These are phyloP conservation scores for Nyctibius bracteatus DNA, from an alignment of 2,113 vertebrate genomes.

Conservation along the genomic window DNA sequence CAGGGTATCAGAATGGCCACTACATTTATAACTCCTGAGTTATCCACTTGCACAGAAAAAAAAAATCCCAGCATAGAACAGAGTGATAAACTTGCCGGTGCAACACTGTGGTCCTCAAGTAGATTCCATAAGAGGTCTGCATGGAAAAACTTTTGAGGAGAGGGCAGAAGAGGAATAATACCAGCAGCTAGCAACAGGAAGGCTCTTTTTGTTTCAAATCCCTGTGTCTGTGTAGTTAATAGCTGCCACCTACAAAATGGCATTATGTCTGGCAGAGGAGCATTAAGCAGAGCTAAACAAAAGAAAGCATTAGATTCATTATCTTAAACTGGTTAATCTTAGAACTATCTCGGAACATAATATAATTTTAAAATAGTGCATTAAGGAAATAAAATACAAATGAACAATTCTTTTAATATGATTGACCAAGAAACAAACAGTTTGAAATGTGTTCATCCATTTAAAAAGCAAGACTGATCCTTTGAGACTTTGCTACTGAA, in stretches of 20 bases:
- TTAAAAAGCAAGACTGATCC: neutral
- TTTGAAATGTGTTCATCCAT: neutral
- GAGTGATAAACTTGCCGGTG: neutral
- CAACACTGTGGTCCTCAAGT: neutral
- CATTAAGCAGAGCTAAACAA: slow-evolving; percentile 14
- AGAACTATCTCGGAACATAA: neutral
- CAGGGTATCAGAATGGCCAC: neutral
- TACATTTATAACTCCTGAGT: neutral
- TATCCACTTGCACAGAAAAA: neutral
- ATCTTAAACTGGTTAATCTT: slow-evolving; percentile 14
- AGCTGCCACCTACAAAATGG: slow-evolving; percentile 14
- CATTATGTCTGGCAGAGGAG: slow-evolving; percentile 4
- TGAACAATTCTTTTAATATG: neutral
- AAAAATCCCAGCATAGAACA: neutral
- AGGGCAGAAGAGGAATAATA: neutral
- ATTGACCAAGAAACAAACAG: neutral
- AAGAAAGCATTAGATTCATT: slow-evolving; percentile 19
- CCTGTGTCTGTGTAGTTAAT: neutral
- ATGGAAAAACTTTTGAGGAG: neutral
- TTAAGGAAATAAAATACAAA: slow-evolving; percentile 29
- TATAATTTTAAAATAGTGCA: neutral
- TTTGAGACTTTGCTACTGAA: neutral
- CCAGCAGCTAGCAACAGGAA: neutral
- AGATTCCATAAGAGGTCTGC: neutral
- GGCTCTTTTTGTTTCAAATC: neutral